A percentile compares a stretch with the other conserved stretches of the same genome.
Conservation (phyloP, 1,140 invertebrate genomes). For the Dinoponera quadriceps region DNA sequence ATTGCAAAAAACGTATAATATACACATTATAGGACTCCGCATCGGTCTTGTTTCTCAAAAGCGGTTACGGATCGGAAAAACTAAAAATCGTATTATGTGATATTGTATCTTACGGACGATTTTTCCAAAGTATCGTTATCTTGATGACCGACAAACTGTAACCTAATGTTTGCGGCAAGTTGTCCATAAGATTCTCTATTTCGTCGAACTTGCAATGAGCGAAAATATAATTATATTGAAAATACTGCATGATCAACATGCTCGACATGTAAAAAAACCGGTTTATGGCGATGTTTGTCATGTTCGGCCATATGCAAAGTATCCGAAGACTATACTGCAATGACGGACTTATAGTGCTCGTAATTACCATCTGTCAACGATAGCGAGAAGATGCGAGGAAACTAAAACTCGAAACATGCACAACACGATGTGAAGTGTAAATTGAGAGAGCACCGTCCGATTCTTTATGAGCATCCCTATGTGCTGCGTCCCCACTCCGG, state of each 20-base stretch:
- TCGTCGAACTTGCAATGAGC: not conserved
- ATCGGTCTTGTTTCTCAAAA: not conserved
- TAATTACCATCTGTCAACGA: not conserved
- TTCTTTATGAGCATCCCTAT: not conserved
- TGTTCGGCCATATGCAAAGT: constrained; percentile 15
- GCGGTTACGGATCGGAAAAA: not conserved
- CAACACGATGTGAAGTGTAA: not conserved
- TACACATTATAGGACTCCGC: not conserved
- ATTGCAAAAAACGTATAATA: not conserved
- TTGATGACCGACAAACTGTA: constrained; percentile 33
- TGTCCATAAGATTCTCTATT: constrained; percentile 15
- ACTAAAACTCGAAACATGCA: not conserved
- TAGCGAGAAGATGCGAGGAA: not conserved
- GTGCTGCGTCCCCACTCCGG: not conserved
- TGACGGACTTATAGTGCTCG: constrained; percentile 3
- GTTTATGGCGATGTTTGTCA: not conserved
- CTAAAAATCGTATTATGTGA: too few relatives aligned
- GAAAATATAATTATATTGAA: constrained; percentile 36
- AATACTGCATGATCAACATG: constrained; percentile 4
- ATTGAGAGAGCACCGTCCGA: not conserved
- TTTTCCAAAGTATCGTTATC: constrained; percentile 10
- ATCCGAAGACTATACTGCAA: not conserved
- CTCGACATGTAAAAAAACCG: not conserved
- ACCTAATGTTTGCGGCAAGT: not conserved
- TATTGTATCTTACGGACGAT: constrained; percentile 21